These are phyloP conservation scores for Coboldia fuscipes DNA, from an alignment of 1,140 invertebrate species.

Conservation along the genomic window DNA sequence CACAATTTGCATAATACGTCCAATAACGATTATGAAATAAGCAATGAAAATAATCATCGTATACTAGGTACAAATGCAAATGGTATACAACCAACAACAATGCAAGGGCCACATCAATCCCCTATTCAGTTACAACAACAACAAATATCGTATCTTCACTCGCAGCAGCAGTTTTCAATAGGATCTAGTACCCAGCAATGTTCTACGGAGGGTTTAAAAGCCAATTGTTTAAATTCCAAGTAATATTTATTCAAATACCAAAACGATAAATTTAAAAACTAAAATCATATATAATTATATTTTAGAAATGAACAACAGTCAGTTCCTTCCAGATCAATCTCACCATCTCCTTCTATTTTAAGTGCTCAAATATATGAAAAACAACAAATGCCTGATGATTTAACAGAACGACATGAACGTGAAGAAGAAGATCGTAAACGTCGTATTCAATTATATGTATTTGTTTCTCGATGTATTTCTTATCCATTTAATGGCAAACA, in stretches of 20 bases:
- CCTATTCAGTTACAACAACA: too few relatives aligned
- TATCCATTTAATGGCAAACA: conserved; percentile 99
- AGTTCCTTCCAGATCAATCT: conserved; percentile 54
- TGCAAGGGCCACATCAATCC: too few relatives aligned
- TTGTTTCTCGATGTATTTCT: conserved; percentile 91
- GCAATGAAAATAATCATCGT: too few relatives aligned
- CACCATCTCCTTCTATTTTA: conserved; percentile 59
- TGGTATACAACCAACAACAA: too few relatives aligned
- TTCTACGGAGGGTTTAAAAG: too few relatives aligned
- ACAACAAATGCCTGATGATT: background rate
- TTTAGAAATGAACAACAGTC: conserved; percentile 22
- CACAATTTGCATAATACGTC: too few relatives aligned
- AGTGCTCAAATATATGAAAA: conserved; percentile 42
- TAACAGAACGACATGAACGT: conserved; percentile 59
- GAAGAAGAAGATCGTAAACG: conserved; percentile 85
- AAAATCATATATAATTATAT: conserved; percentile 1
- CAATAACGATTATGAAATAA: too few relatives aligned
- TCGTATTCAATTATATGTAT: conserved; percentile 91
- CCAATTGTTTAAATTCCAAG: background rate
- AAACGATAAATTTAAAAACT: background rate
- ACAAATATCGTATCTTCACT: too few relatives aligned
- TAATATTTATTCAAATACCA: background rate
- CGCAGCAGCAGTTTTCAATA: too few relatives aligned
- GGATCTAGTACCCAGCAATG: too few relatives aligned
- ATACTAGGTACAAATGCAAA: too few relatives aligned